Evolutionary conservation across 1,140 invertebrate species (phyloP), one percentile per base, ranked within the genome.

Genomic region (Bombus huntii): DNA sequence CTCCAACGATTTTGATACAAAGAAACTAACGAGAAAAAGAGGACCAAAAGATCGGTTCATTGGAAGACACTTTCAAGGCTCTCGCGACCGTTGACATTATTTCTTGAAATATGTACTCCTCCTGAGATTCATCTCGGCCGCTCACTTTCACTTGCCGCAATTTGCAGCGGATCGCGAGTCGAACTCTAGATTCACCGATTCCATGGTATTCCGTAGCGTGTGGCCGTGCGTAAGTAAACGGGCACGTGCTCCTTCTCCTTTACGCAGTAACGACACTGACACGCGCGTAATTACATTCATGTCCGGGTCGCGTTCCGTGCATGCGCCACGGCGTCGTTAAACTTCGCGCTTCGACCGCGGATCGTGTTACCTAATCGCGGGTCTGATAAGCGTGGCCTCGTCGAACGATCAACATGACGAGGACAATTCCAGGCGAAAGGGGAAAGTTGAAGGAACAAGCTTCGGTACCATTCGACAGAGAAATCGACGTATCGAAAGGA

Each of bases 121-220:
- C 1, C 47, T 31, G 13, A 18, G 65, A 66, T 31, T 39, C 37
- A 80, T 88, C 74, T 62, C 34, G 65, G 73, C 81, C 68, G 85
- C 86, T 79, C 89, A 88, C 89, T 91, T 91, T 91, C 89, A 91
- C 87, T 57, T 75, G 37, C 59, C 81, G 83, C 78, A 84, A 90
- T 87, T 91, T 86, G 87, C 83, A 84, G 71, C 66, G 68, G 37
- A 70, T 76, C 75, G 75, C 75, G 75, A 31, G 70, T 53, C 83
- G 87, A 87, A 85, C 85, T 80, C 78, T 44, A 87, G 47, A 77
- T 78, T 65, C n/a, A 65, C 12, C 53, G 70, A 65, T 31, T 31
- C 28, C 44, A 39, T 25, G 75, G n/a, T 22, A 70, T 57, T 9
- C 42, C 44, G 12, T 22, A 59, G 8, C 42, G 59, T n/a, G 73